Conservation (phyloP, 1,140 invertebrate species). For the Ladona fulva region DNA sequence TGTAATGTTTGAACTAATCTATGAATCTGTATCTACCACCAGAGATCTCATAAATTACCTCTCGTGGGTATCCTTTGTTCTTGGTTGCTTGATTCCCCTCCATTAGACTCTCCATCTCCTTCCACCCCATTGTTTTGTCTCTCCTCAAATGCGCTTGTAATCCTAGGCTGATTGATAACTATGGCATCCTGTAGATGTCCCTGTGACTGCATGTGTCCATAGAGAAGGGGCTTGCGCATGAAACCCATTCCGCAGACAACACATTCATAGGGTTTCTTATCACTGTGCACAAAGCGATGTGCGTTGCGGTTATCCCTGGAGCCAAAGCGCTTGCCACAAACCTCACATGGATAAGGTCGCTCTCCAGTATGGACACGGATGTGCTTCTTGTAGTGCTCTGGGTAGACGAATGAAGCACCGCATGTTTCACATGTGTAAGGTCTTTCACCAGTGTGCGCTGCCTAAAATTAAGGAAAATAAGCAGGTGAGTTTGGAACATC, state of each 20-base stretch:
- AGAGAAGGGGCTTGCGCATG: constrained; percentile 71
- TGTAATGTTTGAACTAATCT: too few relatives aligned
- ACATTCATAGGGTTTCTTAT: constrained; percentile 80
- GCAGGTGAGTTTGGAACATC: too few relatives aligned
- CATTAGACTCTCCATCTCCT: too few relatives aligned
- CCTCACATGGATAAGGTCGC: constrained; percentile 69
- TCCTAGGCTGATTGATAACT: constrained; percentile 61
- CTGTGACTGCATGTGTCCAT: constrained; percentile 63
- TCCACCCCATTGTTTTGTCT: background rate
- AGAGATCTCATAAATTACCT: too few relatives aligned
- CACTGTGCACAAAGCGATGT: constrained; percentile 73
- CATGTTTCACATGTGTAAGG: constrained; percentile 66
- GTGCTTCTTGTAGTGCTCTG: constrained; percentile 77
- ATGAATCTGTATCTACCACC: too few relatives aligned
- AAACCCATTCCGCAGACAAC: constrained; percentile 68
- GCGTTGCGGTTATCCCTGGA: constrained; percentile 76
- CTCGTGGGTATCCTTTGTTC: too few relatives aligned
- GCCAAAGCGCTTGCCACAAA: constrained; percentile 80
- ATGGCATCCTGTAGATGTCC: constrained; percentile 67
- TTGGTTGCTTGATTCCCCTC: too few relatives aligned
- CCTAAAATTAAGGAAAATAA: constrained; percentile 47
- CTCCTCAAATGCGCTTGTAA: background rate
- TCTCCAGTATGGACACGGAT: constrained; percentile 66
- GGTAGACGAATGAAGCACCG: constrained; percentile 69
- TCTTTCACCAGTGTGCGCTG: constrained; percentile 67